phyloP scores from a whole-genome alignment of 1,140 invertebrate species.

The Papilio glaucus region DNA sequence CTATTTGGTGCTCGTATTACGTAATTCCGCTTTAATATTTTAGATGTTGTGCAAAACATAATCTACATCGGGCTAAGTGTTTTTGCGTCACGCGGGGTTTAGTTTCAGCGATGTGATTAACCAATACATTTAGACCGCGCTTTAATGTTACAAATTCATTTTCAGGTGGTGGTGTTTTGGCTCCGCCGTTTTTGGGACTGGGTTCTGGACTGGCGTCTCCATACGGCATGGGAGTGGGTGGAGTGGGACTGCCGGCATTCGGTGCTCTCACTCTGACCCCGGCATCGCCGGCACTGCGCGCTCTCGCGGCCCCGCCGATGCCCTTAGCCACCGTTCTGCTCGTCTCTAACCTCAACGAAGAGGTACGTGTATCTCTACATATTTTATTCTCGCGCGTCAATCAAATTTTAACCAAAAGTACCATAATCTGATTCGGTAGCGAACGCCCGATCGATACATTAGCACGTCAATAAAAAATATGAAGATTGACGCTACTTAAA shows the following conservation, averaged over 20 bases:
- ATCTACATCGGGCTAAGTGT: conserved; percentile 16
- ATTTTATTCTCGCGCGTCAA: conserved; percentile 26
- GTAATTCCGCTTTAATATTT: conserved; percentile 51
- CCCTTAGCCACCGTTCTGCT: conserved; percentile 91
- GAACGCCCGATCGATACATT: conserved; percentile 31
- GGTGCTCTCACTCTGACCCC: conserved; percentile 89
- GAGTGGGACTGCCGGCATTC: conserved; percentile 89
- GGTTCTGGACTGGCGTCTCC: conserved; percentile 90
- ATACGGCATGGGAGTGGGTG: conserved; percentile 88
- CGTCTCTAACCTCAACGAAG: conserved; percentile 95
- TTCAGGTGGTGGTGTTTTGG: conserved; percentile 80
- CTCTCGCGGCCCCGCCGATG: conserved; percentile 85
- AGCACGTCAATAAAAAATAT: conserved; percentile 27
- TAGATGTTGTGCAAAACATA: conserved; percentile 46
- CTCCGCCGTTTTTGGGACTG: conserved; percentile 83
- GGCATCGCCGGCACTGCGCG: conserved; percentile 87
- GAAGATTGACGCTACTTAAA: conserved; percentile 33
- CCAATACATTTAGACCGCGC: conserved; percentile 13
- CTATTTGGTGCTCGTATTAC: conserved; percentile 60
- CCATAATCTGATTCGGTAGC: conserved; percentile 27
- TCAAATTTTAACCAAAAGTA: conserved; percentile 22
- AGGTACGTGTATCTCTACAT: conserved; percentile 86
- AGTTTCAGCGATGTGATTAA: conserved; percentile 19
- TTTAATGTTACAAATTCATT: conserved; percentile 25
- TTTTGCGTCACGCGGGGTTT: conserved; percentile 25